Evolutionary conservation across 2,888 invertebrate genomes (phyloP).

Genomic region (Spodoptera picta): DNA sequence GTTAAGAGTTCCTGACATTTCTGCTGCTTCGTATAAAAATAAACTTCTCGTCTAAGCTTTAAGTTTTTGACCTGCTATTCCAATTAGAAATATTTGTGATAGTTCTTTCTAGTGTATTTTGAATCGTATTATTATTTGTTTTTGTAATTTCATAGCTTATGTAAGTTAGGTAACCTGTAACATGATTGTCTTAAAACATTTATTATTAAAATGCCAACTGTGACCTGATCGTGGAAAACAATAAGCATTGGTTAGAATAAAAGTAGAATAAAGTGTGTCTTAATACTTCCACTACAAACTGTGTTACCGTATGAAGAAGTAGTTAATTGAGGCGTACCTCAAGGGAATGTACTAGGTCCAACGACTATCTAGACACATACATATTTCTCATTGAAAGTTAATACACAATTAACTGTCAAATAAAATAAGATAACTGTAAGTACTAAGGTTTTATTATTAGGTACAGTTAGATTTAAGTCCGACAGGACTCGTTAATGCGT

Average conservation of each 20-base stretch:
- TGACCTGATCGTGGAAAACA: too few species aligned
- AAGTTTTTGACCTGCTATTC: constrained; percentile 8
- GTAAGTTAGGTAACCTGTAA: too few species aligned
- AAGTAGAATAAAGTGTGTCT: too few species aligned
- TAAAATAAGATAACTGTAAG: constrained; percentile 9
- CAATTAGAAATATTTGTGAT: constrained; percentile 31
- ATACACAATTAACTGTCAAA: constrained; percentile 29
- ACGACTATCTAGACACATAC: constrained; percentile 3
- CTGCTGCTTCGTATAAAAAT: constrained; percentile 38
- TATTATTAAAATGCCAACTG: too few species aligned
- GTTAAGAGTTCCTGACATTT: constrained; percentile 66
- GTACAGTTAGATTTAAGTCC: constrained; percentile 27
- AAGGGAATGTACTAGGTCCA: constrained; percentile 13
- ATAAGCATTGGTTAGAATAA: too few species aligned
- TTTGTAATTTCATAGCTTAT: too few species aligned
- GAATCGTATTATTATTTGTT: not conserved
- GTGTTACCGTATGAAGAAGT: too few species aligned
- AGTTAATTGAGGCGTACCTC: constrained; percentile 38
- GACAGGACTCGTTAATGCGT: constrained; percentile 41
- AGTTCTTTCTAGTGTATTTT: constrained; percentile 2
- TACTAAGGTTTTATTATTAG: constrained; percentile 9
- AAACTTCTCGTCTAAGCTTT: constrained; percentile 25
- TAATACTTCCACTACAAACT: too few species aligned
- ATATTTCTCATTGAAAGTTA: constrained; percentile 18
- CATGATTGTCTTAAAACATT: too few species aligned